These are phyloP conservation scores for Mergus octosetaceus DNA, from an alignment of 2,797 vertebrate species.

Conservation along the genomic window DNA sequence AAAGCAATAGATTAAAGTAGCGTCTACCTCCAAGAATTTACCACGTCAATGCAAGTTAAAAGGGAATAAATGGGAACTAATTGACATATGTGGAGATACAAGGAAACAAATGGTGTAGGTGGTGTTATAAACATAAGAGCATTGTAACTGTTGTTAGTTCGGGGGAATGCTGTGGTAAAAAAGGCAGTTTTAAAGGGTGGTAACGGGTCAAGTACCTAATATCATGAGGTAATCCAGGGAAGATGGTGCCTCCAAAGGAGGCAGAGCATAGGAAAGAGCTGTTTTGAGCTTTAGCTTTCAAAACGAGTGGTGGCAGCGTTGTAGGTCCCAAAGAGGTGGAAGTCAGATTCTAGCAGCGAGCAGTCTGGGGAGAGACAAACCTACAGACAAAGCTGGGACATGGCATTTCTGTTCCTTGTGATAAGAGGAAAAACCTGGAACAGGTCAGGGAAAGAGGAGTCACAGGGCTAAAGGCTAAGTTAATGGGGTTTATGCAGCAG, in stretches of 20 bases:
- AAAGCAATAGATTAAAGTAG: neutral
- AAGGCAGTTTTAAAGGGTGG: neutral
- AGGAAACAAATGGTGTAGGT: neutral
- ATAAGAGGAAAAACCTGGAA: neutral
- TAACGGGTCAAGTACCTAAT: neutral
- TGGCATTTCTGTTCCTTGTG: neutral
- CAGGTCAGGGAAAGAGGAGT: neutral
- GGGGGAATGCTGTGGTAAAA: neutral
- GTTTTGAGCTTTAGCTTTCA: neutral
- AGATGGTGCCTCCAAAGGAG: neutral
- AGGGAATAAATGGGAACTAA: neutral
- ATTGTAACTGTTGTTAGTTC: neutral
- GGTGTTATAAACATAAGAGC: neutral
- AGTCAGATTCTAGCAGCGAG: neutral
- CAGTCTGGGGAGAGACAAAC: accelerated
- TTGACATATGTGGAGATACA: neutral
- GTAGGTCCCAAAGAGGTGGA: neutral
- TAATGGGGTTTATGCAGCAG: neutral
- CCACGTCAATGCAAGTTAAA: neutral
- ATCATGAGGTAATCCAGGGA: neutral
- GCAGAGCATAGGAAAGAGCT: neutral
- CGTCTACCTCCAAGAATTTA: neutral
- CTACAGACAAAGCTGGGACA: neutral
- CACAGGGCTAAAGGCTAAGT: neutral
- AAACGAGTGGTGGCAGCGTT: neutral